Base-by-base conservation (phyloP, 2,113 vertebrate species). In the Tamias sibiricus region DNA sequence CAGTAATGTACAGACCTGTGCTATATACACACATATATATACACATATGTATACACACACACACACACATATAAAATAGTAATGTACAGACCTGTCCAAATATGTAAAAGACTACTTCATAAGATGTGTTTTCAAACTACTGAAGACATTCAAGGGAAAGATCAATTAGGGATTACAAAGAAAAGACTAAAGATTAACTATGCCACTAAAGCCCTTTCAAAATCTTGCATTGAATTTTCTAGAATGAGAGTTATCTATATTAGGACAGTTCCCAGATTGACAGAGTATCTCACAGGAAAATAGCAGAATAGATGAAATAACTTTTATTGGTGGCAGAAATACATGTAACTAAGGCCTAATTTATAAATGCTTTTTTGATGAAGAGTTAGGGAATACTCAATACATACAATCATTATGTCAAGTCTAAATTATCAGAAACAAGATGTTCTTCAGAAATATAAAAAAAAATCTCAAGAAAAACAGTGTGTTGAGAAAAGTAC, bases 181-280 rank as follows among this genome's bases (percentile, higher is more conserved):
- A 91, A 95, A 87, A 76, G n/a, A 42, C 32, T 95, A 85, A 71
- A 49, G 42, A 88, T 69, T 90, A 74, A 76, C 47, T 64, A n/a
- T 40, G 44, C 57, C 83, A 82, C 0, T 64, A 40, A 92, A 24
- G 22, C 1, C 6, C 47, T 91, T 95, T 84, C 40, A 54, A 87
- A 62, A 8, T 54, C 19, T 54, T 80, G 68, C 52, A 86, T 26
- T 82, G 0, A 68, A 68, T 77, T 80, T 75, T 88, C 16, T 37
- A 64, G 28, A 16, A 47, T 89, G 44, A 91, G 11, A 81, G 72
- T 4, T 75, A 17, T 59, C 28, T 79, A 68, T 30, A 94, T 26
- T 54, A 7, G 37, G 20, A 79, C 1, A 62, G 14, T 8, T 85
- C 32, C 11, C n/a, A 96, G 59, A 42, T 1, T 54, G 3, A 91